Conservation (phyloP, 2,888 invertebrate genomes). For the Microplitis deprimator region DNA sequence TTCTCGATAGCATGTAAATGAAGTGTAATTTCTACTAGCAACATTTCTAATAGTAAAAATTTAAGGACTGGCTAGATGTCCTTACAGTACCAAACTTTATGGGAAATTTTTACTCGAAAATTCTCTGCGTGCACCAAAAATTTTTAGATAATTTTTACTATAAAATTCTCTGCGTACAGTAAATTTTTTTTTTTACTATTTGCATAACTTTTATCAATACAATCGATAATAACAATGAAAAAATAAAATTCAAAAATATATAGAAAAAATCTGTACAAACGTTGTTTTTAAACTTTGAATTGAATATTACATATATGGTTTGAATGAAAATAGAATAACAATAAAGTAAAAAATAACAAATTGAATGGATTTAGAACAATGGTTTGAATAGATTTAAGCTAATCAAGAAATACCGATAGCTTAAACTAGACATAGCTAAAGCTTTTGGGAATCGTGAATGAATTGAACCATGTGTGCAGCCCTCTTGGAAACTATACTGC, state of each 20-base stretch:
- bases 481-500: constrained; percentile 21
- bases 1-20: no score
- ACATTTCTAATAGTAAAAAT: no score
- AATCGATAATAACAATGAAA: no score
- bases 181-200: no score
- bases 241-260: not conserved
- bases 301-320: not conserved
- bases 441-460: constrained; percentile 10
- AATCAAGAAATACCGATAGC: constrained; percentile 9
- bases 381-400: not conserved
- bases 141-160: no score
- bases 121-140: no score
- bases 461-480: constrained; percentile 6
- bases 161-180: no score
- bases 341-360: not conserved
- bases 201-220: no score
- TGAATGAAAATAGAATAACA: not conserved
- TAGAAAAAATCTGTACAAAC: not conserved
- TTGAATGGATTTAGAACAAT: not conserved
- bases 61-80: no score
- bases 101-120: no score
- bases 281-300: not conserved
- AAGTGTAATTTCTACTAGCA: no score
- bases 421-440: constrained; percentile 10
- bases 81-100: no score